These are phyloP conservation scores for Drosophila anomalata DNA, from an alignment of 2,888 invertebrate genomes.

Conservation along the genomic window DNA sequence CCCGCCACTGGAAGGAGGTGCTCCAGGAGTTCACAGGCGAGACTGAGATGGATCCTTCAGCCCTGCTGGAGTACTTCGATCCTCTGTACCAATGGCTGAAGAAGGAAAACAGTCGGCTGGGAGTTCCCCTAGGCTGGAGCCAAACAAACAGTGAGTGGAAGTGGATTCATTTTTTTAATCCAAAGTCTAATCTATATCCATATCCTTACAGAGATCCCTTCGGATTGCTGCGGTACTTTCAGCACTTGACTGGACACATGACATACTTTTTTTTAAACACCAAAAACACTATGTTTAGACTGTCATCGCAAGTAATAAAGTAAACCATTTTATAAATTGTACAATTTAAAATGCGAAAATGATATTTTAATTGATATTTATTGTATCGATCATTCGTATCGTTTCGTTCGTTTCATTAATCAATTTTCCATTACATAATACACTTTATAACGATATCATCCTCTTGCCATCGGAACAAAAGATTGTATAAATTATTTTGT, in stretches of 20 bases:
- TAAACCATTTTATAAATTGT: slow-evolving; percentile 8
- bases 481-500: slow-evolving; percentile 18
- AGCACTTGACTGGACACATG: slow-evolving; percentile 51
- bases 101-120: slow-evolving; percentile 88
- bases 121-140: slow-evolving; percentile 87
- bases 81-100: slow-evolving; percentile 90
- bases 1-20: slow-evolving; percentile 91
- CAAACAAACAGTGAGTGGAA: slow-evolving; percentile 78
- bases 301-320: slow-evolving; percentile 5
- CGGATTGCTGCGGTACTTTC: slow-evolving; percentile 63
- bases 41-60: slow-evolving; percentile 89
- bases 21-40: slow-evolving; percentile 92
- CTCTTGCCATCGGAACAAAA: slow-evolving; percentile 20
- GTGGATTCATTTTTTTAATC: neutral
- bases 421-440: slow-evolving; percentile 59
- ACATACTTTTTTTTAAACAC: slow-evolving; percentile 1
- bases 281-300: slow-evolving; percentile 10
- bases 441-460: slow-evolving; percentile 53
- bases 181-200: neutral
- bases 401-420: slow-evolving; percentile 47
- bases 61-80: slow-evolving; percentile 91
- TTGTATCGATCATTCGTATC: slow-evolving; percentile 62
- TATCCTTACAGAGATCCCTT: slow-evolving; percentile 70
- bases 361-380: slow-evolving; percentile 71
- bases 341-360: slow-evolving; percentile 10